These are phyloP conservation scores for Trichosurus vulpecula DNA, from an alignment of 2,797 vertebrate species.

Conservation along the genomic window DNA sequence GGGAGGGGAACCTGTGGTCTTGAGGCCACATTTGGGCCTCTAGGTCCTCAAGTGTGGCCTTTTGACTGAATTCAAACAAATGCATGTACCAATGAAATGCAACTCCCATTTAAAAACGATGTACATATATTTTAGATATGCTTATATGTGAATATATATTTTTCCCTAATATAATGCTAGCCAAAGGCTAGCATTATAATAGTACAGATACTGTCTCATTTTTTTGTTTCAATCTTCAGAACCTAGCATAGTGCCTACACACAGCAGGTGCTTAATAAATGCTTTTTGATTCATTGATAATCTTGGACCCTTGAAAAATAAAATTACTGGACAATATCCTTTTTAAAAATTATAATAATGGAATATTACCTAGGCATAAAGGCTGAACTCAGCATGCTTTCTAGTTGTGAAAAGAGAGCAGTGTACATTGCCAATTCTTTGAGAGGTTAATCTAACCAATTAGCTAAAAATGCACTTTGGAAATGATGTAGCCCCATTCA, in stretches of 20 bases:
- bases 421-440: slow-evolving; percentile 48
- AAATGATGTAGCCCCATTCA: neutral
- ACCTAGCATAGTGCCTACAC: neutral
- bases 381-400: neutral
- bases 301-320: neutral
- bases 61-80: neutral
- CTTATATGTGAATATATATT: neutral
- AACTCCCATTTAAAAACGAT: neutral
- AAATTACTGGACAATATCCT: neutral
- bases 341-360: neutral
- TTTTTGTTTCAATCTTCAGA: neutral
- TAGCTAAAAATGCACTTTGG: slow-evolving; percentile 36
- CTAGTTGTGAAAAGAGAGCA: slow-evolving; percentile 12
- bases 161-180: neutral
- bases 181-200: neutral
- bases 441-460: slow-evolving; percentile 27
- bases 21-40: too few relatives aligned
- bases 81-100: neutral
- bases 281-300: neutral
- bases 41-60: neutral
- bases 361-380: neutral
- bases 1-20: too few relatives aligned
- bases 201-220: neutral
- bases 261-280: neutral
- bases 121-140: neutral